Base-by-base conservation (phyloP, 2,888 invertebrate species). In the Phania funesta region DNA sequence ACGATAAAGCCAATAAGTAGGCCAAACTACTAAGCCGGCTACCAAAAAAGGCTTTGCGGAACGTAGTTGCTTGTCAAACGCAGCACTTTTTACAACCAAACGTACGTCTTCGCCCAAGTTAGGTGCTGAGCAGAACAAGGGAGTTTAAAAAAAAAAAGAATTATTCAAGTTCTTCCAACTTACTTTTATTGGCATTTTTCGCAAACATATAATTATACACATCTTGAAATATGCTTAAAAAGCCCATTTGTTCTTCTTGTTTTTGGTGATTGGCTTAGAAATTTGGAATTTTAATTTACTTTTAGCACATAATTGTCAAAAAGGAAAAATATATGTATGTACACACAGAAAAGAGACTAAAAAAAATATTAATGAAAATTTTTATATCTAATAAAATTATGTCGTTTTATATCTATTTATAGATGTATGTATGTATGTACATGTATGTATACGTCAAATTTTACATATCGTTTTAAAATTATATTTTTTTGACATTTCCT, bases 81-180 rank as follows among this genome's bases (percentile, higher is more conserved):
- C n/a, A 13, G 11, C 65, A 16, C 85, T 84, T 8, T 86, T 83
- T 22, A 88, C 77, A 18, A 87, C 70, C 16, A 79, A 68, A 3
- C 85, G 84, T 22, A 88, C 77, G 13, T 87, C 85, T 35, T 86
- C 86, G 8, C 88, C 88, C 20, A 38, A 38, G n/a, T 38, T 38
- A 5, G 35, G 35, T 38, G 11, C 35, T 38, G n/a, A 38, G 26
- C 0, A 3, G n/a, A 38, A 13, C 9, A 38, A n/a, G 35, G 11
- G 13, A 38, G 9, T 13, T 2, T 9, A 11, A 13, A 4, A 38
- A 13, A 13, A 38, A 0, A 11, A 32, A 32, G 1, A 13, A n/a
- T n/a, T 38, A 38, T 38, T 38, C 0, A 32, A 7, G 9, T 2
- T 2, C 6, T 32, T 2, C 9, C 8, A 1, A 38, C 35, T 38